These are phyloP conservation scores for Lycorma delicatula DNA, from an alignment of 1,140 invertebrate species.

Conservation along the genomic window DNA sequence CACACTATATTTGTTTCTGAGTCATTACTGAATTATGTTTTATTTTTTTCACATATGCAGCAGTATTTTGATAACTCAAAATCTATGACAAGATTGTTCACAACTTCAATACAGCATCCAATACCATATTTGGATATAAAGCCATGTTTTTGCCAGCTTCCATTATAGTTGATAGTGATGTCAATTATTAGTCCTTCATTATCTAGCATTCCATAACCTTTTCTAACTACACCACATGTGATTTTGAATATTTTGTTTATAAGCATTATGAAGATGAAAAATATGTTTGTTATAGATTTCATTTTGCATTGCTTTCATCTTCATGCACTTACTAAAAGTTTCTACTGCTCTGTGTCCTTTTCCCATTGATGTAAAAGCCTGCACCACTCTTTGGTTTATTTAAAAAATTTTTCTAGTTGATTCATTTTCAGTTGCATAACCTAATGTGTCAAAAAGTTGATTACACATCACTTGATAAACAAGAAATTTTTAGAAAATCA, in stretches of 20 bases:
- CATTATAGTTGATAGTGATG: slow-evolving; percentile 9
- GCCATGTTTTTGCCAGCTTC: slow-evolving; percentile 18
- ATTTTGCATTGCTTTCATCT: slow-evolving; percentile 5
- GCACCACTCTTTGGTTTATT: slow-evolving; percentile 17
- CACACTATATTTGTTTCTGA: slow-evolving; percentile 18
- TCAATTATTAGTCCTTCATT: slow-evolving; percentile 7
- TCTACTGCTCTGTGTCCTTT: slow-evolving; percentile 12
- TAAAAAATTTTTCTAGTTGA: background rate
- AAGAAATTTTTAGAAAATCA: background rate
- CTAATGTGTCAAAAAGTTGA: background rate
- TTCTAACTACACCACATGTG: slow-evolving; percentile 10
- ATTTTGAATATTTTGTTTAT: slow-evolving; percentile 12
- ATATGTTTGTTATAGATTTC: slow-evolving; percentile 9
- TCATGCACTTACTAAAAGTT: slow-evolving; percentile 8
- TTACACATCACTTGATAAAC: background rate
- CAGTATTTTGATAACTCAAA: slow-evolving; percentile 24
- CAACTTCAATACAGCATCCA: slow-evolving; percentile 20
- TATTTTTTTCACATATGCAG: slow-evolving; percentile 15
- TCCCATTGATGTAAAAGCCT: slow-evolving; percentile 14
- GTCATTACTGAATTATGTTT: slow-evolving; percentile 3
- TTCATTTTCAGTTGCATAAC: background rate
- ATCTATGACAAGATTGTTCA: slow-evolving; percentile 24
- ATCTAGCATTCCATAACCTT: slow-evolving; percentile 8
- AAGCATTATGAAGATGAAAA: slow-evolving; percentile 9
- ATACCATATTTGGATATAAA: slow-evolving; percentile 24